A percentile compares a stretch with the other conserved stretches of the same genome.
Evolutionary conservation across 37 sponge, comb jelly and placozoan species (phyloP).

Genomic region (Bolinopsis microptera): DNA sequence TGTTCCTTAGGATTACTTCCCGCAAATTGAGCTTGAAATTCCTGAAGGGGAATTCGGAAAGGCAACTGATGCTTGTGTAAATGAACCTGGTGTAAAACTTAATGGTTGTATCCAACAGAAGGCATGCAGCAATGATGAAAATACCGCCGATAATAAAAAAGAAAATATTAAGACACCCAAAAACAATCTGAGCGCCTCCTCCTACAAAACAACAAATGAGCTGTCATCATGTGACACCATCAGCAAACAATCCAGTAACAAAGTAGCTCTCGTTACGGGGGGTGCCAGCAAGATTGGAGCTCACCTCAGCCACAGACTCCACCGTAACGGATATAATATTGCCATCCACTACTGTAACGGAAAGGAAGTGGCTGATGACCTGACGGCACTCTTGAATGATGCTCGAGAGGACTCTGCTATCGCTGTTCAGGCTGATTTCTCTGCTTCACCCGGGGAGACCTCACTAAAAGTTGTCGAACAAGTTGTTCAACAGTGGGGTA

Average conservation of each 20-base stretch:
- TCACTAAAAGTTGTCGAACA: not conserved
- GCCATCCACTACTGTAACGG: not conserved
- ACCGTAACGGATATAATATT: not conserved
- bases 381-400: not conserved
- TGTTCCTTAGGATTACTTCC: not conserved
- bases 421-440: not conserved
- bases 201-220: too few relatives aligned
- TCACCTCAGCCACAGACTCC: not conserved
- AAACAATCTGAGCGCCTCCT: too few relatives aligned
- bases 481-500: not conserved
- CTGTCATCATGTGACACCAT: too few relatives aligned
- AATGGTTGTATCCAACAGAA: not conserved
- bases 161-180: too few relatives aligned
- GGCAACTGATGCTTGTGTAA: not conserved
- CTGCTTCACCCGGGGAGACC: not conserved
- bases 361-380: not conserved
- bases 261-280: not conserved
- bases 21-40: not conserved
- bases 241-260: not conserved
- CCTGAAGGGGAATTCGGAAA: not conserved
- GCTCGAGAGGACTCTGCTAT: not conserved
- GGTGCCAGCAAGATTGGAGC: constrained; percentile 16
- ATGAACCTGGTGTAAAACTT: not conserved
- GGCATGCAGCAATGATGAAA: not conserved
- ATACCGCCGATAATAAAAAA: too few relatives aligned